Conservation (phyloP, 2,113 vertebrate genomes). For the Eubucco bourcierii region DNA sequence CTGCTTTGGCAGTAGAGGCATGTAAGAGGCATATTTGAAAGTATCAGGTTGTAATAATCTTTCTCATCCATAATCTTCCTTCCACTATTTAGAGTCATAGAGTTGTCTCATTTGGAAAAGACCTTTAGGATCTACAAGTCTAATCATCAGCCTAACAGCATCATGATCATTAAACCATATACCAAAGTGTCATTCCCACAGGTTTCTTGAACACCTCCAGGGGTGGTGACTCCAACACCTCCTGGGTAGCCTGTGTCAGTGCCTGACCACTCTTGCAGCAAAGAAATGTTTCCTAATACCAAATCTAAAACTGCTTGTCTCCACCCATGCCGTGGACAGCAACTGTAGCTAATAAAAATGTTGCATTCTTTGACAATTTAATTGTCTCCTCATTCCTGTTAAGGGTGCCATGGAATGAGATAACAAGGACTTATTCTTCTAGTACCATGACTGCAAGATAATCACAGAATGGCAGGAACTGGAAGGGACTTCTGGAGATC, state of each 20-base stretch:
- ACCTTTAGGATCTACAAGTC: too few relatives aligned
- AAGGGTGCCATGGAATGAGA: background rate
- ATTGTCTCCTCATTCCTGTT: background rate
- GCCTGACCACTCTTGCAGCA: too few relatives aligned
- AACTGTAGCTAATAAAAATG: background rate
- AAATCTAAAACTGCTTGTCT: background rate
- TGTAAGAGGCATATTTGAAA: background rate
- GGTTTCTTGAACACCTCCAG: too few relatives aligned
- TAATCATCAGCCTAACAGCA: too few relatives aligned
- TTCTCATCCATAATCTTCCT: background rate
- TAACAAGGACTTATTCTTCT: background rate
- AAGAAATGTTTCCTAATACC: too few relatives aligned
- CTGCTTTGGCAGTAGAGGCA: background rate
- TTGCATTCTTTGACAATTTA: background rate
- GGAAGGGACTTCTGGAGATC: too few relatives aligned
- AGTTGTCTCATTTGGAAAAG: too few relatives aligned
- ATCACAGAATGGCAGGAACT: too few relatives aligned
- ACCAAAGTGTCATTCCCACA: too few relatives aligned
- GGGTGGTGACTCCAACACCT: too few relatives aligned
- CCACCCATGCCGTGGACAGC: background rate
- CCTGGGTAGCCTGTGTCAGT: too few relatives aligned
- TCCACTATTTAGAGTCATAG: background rate
- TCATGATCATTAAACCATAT: too few relatives aligned
- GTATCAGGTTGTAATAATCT: background rate
- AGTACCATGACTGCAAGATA: background rate